Conservation (phyloP, 1,140 invertebrate genomes). For the Gryon sp. region DNA sequence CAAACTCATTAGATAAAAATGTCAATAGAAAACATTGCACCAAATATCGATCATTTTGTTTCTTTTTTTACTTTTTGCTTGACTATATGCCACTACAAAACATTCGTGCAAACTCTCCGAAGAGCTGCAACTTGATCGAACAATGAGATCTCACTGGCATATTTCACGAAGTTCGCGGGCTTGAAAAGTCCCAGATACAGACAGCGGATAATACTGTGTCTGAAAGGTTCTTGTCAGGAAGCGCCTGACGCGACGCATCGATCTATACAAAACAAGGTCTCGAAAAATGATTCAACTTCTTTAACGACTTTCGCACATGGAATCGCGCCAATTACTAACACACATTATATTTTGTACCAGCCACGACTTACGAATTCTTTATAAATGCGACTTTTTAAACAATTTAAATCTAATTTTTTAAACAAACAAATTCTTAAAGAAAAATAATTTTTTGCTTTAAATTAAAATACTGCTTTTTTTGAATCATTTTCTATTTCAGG, state of each 20-base stretch:
- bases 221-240: conserved; percentile 65
- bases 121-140: conserved; percentile 39
- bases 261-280: conserved; percentile 64
- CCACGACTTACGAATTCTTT: too few species aligned
- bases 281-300: conserved; percentile 37
- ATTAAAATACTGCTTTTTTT: too few species aligned
- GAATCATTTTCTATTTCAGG: too few species aligned
- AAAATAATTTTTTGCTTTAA: too few species aligned
- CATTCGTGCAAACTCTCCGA: neutral
- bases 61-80: too few species aligned
- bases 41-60: too few species aligned
- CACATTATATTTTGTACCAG: too few species aligned
- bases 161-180: conserved; percentile 41
- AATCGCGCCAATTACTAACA: conserved; percentile 27
- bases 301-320: conserved; percentile 50
- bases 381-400: too few species aligned
- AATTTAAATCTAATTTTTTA: too few species aligned
- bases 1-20: too few species aligned
- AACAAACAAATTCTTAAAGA: too few species aligned
- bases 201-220: conserved; percentile 69
- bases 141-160: conserved; percentile 65
- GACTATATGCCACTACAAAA: too few species aligned
- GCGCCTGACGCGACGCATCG: conserved; percentile 69
- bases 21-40: neutral
- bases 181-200: conserved; percentile 56